These are phyloP conservation scores for Nematopogon swammerdamellus DNA, from an alignment of 2,888 invertebrate genomes.

Conservation along the genomic window DNA sequence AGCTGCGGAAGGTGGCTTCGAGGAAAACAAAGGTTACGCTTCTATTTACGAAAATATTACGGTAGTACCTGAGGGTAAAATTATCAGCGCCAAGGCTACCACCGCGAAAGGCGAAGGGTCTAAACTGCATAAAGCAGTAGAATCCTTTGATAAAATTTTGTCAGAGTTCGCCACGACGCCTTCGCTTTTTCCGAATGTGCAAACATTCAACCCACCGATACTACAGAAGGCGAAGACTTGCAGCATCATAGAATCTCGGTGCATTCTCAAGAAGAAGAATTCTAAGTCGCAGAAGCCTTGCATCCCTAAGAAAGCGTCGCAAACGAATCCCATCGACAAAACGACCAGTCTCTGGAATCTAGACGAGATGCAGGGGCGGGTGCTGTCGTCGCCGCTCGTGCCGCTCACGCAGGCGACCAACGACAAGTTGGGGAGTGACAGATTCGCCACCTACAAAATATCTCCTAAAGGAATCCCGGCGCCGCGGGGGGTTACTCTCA, in stretches of 20 bases:
- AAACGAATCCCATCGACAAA: constrained; percentile 49
- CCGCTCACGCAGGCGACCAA: constrained; percentile 30
- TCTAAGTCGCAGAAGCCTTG: constrained; percentile 40
- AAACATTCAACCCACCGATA: constrained; percentile 48
- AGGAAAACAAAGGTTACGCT: constrained; percentile 43
- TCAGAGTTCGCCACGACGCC: constrained; percentile 36
- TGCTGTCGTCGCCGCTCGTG: constrained; percentile 37
- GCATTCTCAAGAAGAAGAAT: constrained; percentile 60
- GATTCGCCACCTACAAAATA: constrained; percentile 51
- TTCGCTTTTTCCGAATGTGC: constrained; percentile 24
- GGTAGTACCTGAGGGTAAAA: constrained; percentile 22
- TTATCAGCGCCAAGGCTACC: constrained; percentile 16
- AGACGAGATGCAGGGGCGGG: constrained; percentile 54
- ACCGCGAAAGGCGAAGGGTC: constrained; percentile 18
- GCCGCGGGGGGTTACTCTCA: constrained; percentile 34
- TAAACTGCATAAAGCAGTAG: constrained; percentile 42
- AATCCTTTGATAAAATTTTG: constrained; percentile 49
- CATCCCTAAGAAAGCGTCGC: constrained; percentile 32
- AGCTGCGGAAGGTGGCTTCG: constrained; percentile 23
- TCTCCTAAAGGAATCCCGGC: constrained; percentile 30
- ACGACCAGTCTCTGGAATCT: constrained; percentile 60
- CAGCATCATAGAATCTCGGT: constrained; percentile 66
- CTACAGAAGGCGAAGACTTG: constrained; percentile 69
- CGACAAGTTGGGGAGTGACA: constrained; percentile 44
- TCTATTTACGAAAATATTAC: constrained; percentile 50